Evolutionary conservation across 2,888 invertebrate species (phyloP), one percentile per base, ranked within the genome.

Genomic region (Blomia tropicalis): DNA sequence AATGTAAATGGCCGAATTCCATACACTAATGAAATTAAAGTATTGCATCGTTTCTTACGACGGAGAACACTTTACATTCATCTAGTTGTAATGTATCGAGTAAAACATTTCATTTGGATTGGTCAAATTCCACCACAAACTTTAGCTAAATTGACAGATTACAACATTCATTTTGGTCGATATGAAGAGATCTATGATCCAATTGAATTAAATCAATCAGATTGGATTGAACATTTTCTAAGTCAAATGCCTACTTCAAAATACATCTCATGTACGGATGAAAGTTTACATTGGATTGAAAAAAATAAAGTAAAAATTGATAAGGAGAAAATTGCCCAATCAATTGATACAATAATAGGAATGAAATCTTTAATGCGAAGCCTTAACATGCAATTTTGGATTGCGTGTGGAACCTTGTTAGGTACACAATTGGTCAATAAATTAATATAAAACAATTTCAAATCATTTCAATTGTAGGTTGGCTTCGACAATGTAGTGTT

Each of bases 401-500:
- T 67, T 4, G 61, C 60, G 56, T 65, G 64, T 14, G 67, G 67
- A 31, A 66, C 67, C 22, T 31, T 67, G 51, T 54, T 67, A n/a
- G 66, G 65, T n/a, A 36, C 17, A 17, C 17, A 17, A 11, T 36
- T 17, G 17, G 36, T 36, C 7, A 11, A 11, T 36, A 11, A 11
- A 36, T 36, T 36, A 17, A 17, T 36, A 7, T 11, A 36, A 11
- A 11, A 17, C 36, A 36, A 36, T 36, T 11, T 11, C 36, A 11
- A 36, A 36, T 36, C 36, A 11, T 7, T 36, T 17, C 17, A 17
- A 11, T 36, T 36, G 36, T 36, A 36, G 36, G 67, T n/a, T 67
- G 66, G 67, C 63, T 65, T 31, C 56, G 67, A 1, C 66, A 67
- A 29, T 67, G 67, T 25, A 62, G 54, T 43, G 43, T 65, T 2